These are phyloP conservation scores for Entomobrya multifasciata DNA, from an alignment of 2,888 invertebrate genomes.

Conservation along the genomic window DNA sequence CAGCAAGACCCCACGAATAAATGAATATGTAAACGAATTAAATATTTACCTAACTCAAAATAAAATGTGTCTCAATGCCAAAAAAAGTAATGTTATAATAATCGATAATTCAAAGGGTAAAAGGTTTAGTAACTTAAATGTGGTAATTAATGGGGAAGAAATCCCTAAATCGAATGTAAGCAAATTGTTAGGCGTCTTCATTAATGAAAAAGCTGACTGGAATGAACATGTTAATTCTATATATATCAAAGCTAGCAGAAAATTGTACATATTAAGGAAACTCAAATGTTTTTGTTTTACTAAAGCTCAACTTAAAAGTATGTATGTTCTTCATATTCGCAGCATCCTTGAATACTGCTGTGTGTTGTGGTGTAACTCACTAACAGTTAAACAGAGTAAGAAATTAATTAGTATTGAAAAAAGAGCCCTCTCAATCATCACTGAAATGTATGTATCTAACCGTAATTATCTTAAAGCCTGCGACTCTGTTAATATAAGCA, in stretches of 20 bases:
- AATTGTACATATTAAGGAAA: conserved; percentile 23
- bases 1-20: neutral
- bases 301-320: neutral
- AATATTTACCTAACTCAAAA: neutral
- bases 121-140: conserved; percentile 4
- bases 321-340: conserved; percentile 12
- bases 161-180: neutral
- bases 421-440: conserved; percentile 6
- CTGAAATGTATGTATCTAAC: neutral
- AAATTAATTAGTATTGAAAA: conserved; percentile 32
- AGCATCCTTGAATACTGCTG: conserved; percentile 38
- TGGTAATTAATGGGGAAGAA: neutral
- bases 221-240: neutral
- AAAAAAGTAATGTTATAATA: conserved; percentile 34
- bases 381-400: neutral
- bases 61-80: conserved; percentile 26
- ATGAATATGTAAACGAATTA: neutral
- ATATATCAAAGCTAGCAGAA: conserved; percentile 1
- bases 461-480: conserved; percentile 2
- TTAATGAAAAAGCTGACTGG: conserved; percentile 28
- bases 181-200: conserved; percentile 28
- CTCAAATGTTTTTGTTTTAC: neutral
- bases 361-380: neutral
- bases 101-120: conserved; percentile 32
- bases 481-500: neutral